Percentiles rank a stretch among this genome's conserved stretches.
Evolutionary conservation across 2,113 vertebrate species (phyloP).

Genomic region (Prolemur simus): DNA sequence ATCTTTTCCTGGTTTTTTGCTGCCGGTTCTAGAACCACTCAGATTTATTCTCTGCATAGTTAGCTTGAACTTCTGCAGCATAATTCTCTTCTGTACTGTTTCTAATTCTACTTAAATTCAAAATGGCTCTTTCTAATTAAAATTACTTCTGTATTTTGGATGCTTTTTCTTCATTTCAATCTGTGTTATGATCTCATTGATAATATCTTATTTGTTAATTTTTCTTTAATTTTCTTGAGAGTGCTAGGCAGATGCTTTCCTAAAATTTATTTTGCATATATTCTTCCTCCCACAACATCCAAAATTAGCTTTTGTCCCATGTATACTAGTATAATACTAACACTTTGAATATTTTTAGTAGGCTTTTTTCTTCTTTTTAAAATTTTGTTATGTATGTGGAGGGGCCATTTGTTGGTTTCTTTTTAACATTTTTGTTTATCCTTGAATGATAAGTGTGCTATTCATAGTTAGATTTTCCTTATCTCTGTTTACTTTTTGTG

Average conservation of each 20-base stretch:
- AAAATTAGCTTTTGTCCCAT: rapidly evolving
- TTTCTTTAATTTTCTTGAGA: background rate
- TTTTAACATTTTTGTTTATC: background rate
- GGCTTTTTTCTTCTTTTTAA: background rate
- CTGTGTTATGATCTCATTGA: background rate
- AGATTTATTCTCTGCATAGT: background rate
- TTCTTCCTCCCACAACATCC: rapidly evolving
- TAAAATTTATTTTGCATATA: rapidly evolving
- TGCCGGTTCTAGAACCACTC: background rate
- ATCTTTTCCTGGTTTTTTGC: background rate
- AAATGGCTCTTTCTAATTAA: background rate
- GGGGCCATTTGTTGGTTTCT: background rate
- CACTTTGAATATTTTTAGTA: too few relatives aligned
- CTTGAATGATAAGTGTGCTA: background rate
- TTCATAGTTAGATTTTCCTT: background rate
- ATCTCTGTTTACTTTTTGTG: background rate
- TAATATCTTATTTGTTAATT: background rate
- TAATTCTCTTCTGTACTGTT: background rate
- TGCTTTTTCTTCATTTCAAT: background rate
- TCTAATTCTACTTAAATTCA: background rate
- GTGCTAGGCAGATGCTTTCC: background rate
- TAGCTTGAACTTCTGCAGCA: background rate
- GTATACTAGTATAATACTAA: rapidly evolving
- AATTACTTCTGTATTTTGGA: background rate
- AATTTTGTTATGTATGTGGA: rapidly evolving